Conservation (phyloP, 2,797 vertebrate species). For the Paramormyrops hopkinsi region DNA sequence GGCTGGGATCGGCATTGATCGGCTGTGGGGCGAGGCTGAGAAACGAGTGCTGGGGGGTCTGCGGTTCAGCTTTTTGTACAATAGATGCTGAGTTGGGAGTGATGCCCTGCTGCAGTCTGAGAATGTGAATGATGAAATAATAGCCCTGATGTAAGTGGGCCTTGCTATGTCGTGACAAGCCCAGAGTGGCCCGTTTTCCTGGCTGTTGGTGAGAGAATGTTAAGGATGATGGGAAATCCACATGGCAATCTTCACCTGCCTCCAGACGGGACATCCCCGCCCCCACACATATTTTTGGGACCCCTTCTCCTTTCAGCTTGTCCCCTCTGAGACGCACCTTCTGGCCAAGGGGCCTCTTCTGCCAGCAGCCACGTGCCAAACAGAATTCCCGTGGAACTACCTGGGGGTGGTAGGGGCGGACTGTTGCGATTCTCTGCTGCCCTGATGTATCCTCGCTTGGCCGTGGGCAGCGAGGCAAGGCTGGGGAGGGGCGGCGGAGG, state of each 20-base stretch:
- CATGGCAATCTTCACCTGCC: not conserved
- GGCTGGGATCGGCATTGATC: not conserved
- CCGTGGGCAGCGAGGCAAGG: not conserved
- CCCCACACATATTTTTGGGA: not conserved
- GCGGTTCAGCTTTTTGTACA: not conserved
- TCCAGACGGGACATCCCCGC: not conserved
- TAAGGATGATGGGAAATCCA: not conserved
- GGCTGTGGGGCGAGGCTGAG: not conserved
- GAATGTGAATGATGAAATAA: not conserved
- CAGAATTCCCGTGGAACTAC: not conserved
- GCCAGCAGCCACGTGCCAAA: not conserved
- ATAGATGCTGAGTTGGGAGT: not conserved
- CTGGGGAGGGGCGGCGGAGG: not conserved
- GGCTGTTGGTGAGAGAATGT: not conserved
- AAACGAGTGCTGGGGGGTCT: not conserved
- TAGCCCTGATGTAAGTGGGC: not conserved
- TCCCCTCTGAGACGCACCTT: not conserved
- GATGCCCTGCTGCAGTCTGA: not conserved
- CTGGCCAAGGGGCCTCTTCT: not conserved
- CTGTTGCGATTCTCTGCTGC: not conserved
- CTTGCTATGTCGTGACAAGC: not conserved
- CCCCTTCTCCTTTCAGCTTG: not conserved
- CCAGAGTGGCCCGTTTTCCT: not conserved
- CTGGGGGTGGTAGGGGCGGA: not conserved
- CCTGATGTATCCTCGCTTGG: not conserved